Evolutionary conservation across 2,888 invertebrate species (phyloP).

Genomic region (Platerodrilus igneus): DNA sequence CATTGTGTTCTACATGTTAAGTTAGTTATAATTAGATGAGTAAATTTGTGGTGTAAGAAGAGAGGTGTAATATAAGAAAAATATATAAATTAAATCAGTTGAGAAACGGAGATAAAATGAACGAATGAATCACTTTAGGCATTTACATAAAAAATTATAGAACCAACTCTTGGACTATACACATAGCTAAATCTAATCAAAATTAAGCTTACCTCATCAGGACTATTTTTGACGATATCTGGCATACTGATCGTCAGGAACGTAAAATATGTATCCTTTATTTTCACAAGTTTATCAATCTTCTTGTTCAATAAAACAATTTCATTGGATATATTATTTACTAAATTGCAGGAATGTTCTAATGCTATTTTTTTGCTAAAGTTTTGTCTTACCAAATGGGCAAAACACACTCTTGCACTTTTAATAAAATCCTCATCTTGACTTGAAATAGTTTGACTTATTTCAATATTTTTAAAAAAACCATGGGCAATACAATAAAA

Average conservation of each 20-base stretch:
- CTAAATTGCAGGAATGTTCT: slow-evolving; percentile 26
- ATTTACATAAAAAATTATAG: too few species aligned
- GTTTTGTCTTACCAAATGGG: slow-evolving; percentile 24
- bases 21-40: too few species aligned
- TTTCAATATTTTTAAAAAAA: slow-evolving; percentile 21
- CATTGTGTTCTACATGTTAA: too few species aligned
- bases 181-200: too few species aligned
- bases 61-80: too few species aligned
- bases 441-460: neutral
- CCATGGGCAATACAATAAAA: slow-evolving; percentile 35
- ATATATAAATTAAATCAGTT: too few species aligned
- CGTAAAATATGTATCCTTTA: slow-evolving; percentile 32
- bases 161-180: too few species aligned
- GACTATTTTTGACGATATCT: slow-evolving; percentile 22
- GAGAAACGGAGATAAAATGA: too few species aligned
- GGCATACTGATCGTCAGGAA: too few species aligned
- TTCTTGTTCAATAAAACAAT: slow-evolving; percentile 27
- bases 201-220: slow-evolving; percentile 27
- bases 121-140: too few species aligned
- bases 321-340: slow-evolving; percentile 32
- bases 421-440: neutral
- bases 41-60: too few species aligned
- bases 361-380: slow-evolving; percentile 25
- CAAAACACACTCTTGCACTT: slow-evolving; percentile 26
- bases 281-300: slow-evolving; percentile 25